Evolutionary conservation across 2,797 vertebrate genomes (phyloP).

Genomic region (Babyrousa celebensis): DNA sequence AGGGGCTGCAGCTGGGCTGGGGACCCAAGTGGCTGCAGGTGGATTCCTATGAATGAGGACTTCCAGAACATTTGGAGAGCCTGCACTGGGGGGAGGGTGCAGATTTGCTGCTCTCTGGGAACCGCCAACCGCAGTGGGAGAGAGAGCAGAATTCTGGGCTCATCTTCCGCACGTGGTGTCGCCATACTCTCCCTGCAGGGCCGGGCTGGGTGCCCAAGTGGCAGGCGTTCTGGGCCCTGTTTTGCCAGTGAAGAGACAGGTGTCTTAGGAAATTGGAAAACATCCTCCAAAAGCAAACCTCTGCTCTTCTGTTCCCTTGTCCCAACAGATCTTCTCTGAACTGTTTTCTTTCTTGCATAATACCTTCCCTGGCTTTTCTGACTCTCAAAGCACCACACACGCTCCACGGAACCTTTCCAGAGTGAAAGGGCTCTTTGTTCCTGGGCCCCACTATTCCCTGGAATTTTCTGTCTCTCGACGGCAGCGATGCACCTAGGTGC

Average conservation of each 20-base stretch:
- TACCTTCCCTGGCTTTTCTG: not conserved
- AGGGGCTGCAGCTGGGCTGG: not conserved
- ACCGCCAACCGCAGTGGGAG: not conserved
- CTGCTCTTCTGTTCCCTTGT: not conserved
- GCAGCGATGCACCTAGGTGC: not conserved
- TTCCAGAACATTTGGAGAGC: constrained; percentile 46
- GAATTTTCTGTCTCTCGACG: constrained; percentile 7
- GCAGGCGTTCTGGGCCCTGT: not conserved
- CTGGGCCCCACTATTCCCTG: not conserved
- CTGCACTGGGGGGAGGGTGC: not conserved
- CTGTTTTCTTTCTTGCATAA: not conserved
- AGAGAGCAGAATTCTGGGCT: not conserved
- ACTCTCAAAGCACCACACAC: not conserved
- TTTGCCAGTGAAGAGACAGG: constrained; percentile 64
- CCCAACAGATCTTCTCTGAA: not conserved
- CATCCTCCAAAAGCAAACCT: not conserved
- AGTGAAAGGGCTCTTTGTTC: constrained; percentile 85
- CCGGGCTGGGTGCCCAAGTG: not conserved
- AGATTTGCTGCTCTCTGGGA: not conserved
- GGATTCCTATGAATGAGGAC: not conserved
- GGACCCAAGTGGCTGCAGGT: constrained; percentile 72
- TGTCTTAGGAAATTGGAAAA: constrained; percentile 31
- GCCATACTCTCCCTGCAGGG: not conserved
- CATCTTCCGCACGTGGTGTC: not conserved
- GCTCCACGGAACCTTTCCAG: not conserved